Percentiles rank a stretch among this genome's conserved stretches.
phyloP scores from a whole-genome alignment of 2,113 vertebrate species.

The Scomber scombrus region DNA sequence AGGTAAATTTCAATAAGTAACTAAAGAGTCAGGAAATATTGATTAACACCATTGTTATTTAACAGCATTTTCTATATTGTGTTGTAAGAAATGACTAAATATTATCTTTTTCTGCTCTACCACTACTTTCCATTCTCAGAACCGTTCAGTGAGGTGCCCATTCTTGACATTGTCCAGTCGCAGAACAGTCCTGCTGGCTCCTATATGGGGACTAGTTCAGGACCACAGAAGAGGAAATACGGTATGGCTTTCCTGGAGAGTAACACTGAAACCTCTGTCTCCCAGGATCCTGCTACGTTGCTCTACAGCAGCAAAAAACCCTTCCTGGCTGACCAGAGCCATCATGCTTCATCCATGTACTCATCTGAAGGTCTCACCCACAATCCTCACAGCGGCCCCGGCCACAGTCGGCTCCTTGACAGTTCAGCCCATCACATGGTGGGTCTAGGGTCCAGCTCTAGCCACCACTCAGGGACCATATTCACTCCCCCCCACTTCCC shows the following conservation, averaged over 20 bases:
- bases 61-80: not conserved
- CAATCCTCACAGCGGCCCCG: conserved; percentile 57
- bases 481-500: conserved; percentile 93
- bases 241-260: conserved; percentile 92
- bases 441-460: conserved; percentile 70
- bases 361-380: conserved; percentile 90
- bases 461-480: conserved; percentile 93
- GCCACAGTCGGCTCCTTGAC: conserved; percentile 89
- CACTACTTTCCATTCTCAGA: conserved; percentile 79
- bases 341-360: conserved; percentile 84
- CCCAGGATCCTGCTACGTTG: conserved; percentile 88
- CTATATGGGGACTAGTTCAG: conserved; percentile 54
- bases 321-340: conserved; percentile 82
- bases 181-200: conserved; percentile 88
- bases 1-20: conserved; percentile 82
- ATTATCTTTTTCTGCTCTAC: conserved; percentile 4
- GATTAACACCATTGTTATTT: not conserved
- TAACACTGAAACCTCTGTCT: conserved; percentile 72
- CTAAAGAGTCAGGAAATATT: not conserved
- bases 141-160: conserved; percentile 90
- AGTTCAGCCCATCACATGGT: conserved; percentile 92
- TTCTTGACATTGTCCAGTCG: conserved; percentile 94
- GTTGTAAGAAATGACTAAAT: not conserved
- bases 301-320: conserved; percentile 77
- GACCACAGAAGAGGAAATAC: conserved; percentile 95